A percentile compares a stretch with the other conserved stretches of the same genome.
phyloP scores from a whole-genome alignment of 2,113 vertebrate species.

The Poeciliopsis retropinna region DNA sequence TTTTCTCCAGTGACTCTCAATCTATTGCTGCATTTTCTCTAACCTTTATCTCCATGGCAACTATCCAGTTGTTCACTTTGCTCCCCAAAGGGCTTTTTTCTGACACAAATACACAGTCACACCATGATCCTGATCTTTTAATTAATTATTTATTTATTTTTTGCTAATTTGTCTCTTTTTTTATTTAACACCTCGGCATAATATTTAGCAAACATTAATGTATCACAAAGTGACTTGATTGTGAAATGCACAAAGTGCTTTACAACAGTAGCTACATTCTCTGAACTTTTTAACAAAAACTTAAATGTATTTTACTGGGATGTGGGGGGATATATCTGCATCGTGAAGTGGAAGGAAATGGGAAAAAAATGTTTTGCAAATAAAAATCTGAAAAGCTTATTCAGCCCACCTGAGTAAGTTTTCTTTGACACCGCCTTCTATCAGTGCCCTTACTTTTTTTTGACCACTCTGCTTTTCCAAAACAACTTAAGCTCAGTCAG shows the following conservation, averaged over 20 bases:
- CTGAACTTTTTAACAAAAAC: too few species aligned
- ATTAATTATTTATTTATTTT: conserved; percentile 32
- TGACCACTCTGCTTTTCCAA: too few species aligned
- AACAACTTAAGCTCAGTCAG: too few species aligned
- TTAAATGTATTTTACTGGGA: too few species aligned
- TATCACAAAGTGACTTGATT: conserved; percentile 19
- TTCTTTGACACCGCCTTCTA: too few species aligned
- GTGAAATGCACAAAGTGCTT: conserved; percentile 12
- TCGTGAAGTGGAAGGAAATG: too few species aligned
- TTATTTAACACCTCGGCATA: conserved; percentile 17
- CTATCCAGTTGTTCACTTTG: conserved; percentile 63
- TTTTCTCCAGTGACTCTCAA: conserved; percentile 41
- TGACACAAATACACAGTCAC: conserved; percentile 12
- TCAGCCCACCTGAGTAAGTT: too few species aligned
- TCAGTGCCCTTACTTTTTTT: too few species aligned
- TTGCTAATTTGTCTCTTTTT: conserved; percentile 33
- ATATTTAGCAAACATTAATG: conserved; percentile 32
- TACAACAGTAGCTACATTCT: too few species aligned
- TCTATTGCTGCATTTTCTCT: conserved; percentile 39
- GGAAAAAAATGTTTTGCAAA: too few species aligned
- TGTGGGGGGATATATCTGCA: too few species aligned
- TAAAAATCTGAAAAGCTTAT: too few species aligned
- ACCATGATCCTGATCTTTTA: conserved; percentile 15
- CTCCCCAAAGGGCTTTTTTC: conserved; percentile 15
- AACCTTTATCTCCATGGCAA: conserved; percentile 67